A percentile compares a stretch with the other conserved stretches of the same genome.
These are phyloP conservation scores for Mormyrus iriodes DNA, from an alignment of 2,113 vertebrate species.

Conservation along the genomic window DNA sequence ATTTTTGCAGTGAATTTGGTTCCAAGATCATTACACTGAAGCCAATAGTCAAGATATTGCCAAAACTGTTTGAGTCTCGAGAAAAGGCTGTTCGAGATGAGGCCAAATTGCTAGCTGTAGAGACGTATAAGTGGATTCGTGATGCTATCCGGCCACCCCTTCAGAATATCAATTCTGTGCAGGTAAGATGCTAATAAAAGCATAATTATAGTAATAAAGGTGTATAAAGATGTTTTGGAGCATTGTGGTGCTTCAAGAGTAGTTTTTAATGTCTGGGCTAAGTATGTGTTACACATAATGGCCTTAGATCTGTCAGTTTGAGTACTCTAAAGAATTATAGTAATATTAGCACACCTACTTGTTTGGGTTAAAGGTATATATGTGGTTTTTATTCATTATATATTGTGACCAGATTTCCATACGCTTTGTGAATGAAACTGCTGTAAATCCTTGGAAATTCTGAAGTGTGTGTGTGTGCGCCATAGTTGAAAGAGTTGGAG, in stretches of 20 bases:
- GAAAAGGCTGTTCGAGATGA: conserved; percentile 96
- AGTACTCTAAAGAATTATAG: not conserved
- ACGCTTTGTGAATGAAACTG: not conserved
- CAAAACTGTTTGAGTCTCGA: conserved; percentile 96
- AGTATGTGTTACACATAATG: not conserved
- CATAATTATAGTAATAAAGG: not conserved
- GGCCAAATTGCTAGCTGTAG: conserved; percentile 86
- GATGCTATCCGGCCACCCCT: conserved; percentile 84
- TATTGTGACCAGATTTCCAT: not conserved
- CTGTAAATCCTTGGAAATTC: not conserved
- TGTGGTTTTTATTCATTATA: not conserved
- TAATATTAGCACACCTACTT: not conserved
- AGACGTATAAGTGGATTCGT: conserved; percentile 93
- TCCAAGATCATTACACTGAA: conserved; percentile 95
- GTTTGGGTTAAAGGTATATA: not conserved
- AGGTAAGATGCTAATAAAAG: conserved; percentile 60
- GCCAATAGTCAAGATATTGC: conserved; percentile 90
- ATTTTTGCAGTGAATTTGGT: conserved; percentile 80
- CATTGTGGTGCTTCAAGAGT: not conserved
- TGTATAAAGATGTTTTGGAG: not conserved
- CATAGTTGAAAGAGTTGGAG: conserved; percentile 90
- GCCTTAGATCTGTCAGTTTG: not conserved
- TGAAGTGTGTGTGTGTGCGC: not conserved
- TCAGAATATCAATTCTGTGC: conserved; percentile 90
- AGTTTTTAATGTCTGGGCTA: not conserved